These are phyloP conservation scores for Coenonympha arcania DNA, from an alignment of 2,888 invertebrate species.

Conservation along the genomic window DNA sequence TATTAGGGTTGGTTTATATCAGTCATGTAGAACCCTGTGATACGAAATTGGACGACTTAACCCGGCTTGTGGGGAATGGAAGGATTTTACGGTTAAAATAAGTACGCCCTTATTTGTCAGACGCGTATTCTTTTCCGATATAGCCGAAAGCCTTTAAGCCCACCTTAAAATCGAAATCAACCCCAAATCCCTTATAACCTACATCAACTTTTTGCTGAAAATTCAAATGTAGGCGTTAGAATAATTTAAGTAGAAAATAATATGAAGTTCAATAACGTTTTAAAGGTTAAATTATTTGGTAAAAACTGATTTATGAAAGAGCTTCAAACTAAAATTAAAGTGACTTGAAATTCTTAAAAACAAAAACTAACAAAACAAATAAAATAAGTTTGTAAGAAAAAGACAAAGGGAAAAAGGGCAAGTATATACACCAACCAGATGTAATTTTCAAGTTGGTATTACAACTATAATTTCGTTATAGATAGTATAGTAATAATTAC, in stretches of 20 bases:
- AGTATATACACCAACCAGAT: no score
- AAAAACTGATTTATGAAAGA: no score
- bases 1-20: constrained; percentile 6
- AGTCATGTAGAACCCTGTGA: background rate
- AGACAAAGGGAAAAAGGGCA: no score
- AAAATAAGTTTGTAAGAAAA: no score
- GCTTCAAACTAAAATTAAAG: no score
- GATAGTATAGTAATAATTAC: background rate
- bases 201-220: constrained; percentile 16
- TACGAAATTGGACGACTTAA: constrained; percentile 9
- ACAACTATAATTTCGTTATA: no score
- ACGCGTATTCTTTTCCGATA: constrained; percentile 22
- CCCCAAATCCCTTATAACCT: constrained; percentile 20
- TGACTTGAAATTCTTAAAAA: no score
- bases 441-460: no score
- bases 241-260: background rate
- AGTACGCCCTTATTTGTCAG: constrained; percentile 15
- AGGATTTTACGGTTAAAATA: constrained; percentile 12
- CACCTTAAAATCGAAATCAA: constrained; percentile 25
- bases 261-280: no score
- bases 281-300: no score
- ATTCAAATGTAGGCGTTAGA: constrained; percentile 8
- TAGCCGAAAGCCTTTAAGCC: constrained; percentile 24
- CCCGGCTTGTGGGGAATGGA: constrained; percentile 1
- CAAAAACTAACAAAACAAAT: no score